Conservation (phyloP, 2,113 vertebrate species). For the Puma concolor region DNA sequence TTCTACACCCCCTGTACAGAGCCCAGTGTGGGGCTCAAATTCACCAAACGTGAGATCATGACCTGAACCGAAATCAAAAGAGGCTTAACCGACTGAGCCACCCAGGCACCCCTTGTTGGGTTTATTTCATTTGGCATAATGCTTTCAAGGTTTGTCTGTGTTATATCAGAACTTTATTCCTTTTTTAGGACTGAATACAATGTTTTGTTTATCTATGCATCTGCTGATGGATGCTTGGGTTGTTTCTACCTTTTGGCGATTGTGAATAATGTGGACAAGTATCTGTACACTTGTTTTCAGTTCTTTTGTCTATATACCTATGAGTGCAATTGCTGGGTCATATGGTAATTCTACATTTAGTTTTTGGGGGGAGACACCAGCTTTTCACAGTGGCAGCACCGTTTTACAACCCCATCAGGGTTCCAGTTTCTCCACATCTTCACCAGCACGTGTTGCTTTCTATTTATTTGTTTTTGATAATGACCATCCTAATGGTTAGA, state of each 20-base stretch:
- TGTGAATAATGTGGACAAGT: neutral
- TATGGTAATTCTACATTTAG: neutral
- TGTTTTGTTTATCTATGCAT: neutral
- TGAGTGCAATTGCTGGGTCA: neutral
- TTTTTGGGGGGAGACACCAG: neutral
- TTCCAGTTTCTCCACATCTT: neutral
- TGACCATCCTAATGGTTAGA: neutral
- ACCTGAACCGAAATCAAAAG: too few species aligned
- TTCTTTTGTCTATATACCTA: neutral
- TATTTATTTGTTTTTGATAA: neutral
- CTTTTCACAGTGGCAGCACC: neutral
- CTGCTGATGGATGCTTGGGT: neutral
- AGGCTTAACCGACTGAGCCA: too few species aligned
- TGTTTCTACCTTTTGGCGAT: neutral
- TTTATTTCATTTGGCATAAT: neutral
- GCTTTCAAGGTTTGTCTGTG: neutral
- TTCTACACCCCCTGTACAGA: too few species aligned
- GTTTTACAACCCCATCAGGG: neutral
- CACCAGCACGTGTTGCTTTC: neutral
- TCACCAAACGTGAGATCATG: too few species aligned
- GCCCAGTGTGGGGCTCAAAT: too few species aligned
- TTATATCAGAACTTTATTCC: neutral
- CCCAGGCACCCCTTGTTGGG: neutral
- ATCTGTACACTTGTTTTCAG: neutral
- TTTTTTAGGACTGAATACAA: neutral